Conservation (phyloP, 2,888 invertebrate genomes). For the Thecocarcelia acutangulata region DNA sequence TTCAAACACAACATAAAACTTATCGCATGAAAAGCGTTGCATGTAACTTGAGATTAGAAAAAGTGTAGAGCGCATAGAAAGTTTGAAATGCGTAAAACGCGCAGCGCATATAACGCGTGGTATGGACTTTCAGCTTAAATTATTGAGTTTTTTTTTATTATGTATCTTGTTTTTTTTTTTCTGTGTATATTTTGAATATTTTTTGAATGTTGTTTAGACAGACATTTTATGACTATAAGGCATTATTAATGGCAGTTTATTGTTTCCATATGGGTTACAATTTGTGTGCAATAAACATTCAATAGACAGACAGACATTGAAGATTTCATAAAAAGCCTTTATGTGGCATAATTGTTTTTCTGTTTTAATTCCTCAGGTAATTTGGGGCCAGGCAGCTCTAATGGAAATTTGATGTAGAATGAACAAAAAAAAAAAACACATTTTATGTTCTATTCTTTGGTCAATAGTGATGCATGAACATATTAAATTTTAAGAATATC, state of each 20-base stretch:
- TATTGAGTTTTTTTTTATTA: neutral
- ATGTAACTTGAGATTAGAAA: too few relatives aligned
- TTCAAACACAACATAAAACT: too few relatives aligned
- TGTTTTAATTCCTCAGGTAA: conserved; percentile 49
- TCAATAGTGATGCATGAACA: conserved; percentile 4
- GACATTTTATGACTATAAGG: conserved; percentile 48
- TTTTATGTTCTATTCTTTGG: conserved; percentile 13
- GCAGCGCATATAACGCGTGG: too few relatives aligned
- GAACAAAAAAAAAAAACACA: too few relatives aligned
- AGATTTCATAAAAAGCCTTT: conserved; percentile 45
- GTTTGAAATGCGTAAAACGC: too few relatives aligned
- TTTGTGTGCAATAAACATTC: conserved; percentile 56
- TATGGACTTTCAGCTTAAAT: neutral
- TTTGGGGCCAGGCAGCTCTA: conserved; percentile 16
- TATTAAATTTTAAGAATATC: neutral
- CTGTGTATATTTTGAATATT: conserved; percentile 22
- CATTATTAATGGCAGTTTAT: conserved; percentile 56
- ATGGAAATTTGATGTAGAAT: conserved; percentile 25
- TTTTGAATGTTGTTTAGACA: conserved; percentile 31
- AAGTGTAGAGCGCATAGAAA: too few relatives aligned
- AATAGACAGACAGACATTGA: conserved; percentile 57
- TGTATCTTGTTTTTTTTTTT: neutral
- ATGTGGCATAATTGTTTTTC: conserved; percentile 56
- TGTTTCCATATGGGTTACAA: conserved; percentile 56
- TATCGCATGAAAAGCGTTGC: too few relatives aligned